These are phyloP conservation scores for Pagrus major DNA, from an alignment of 2,113 vertebrate genomes.

Conservation along the genomic window DNA sequence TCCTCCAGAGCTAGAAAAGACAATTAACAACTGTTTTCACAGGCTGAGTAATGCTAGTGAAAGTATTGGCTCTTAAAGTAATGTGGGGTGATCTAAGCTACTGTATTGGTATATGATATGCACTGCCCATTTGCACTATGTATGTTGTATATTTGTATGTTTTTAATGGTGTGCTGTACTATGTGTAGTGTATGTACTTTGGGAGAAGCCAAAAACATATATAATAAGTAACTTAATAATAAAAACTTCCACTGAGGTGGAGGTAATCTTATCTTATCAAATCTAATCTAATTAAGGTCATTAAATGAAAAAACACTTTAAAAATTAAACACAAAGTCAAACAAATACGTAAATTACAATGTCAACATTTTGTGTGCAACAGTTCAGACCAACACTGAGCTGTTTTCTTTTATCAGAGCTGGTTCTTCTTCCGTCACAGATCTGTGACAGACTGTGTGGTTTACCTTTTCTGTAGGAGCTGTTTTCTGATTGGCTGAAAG, in stretches of 20 bases:
- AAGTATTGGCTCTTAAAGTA: background rate
- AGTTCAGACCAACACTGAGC: background rate
- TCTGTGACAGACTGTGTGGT: no score
- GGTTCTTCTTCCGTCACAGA: background rate
- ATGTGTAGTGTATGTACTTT: background rate
- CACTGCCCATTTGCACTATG: no score
- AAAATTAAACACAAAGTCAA: background rate
- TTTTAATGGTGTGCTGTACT: background rate
- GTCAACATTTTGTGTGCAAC: no score
- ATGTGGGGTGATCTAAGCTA: background rate
- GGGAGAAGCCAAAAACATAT: no score
- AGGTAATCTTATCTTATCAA: no score
- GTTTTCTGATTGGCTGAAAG: background rate
- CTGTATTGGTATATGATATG: background rate
- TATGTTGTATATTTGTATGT: no score
- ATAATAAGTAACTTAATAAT: no score
- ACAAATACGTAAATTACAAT: background rate
- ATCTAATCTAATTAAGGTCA: no score
- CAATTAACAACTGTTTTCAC: background rate
- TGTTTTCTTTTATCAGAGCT: background rate
- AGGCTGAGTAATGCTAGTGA: background rate
- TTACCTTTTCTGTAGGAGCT: background rate
- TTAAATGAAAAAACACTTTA: background rate
- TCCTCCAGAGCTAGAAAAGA: background rate
- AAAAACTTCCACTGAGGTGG: no score